Evolutionary conservation across 2,113 vertebrate genomes (phyloP).

Genomic region (Nansenia antarctica): DNA sequence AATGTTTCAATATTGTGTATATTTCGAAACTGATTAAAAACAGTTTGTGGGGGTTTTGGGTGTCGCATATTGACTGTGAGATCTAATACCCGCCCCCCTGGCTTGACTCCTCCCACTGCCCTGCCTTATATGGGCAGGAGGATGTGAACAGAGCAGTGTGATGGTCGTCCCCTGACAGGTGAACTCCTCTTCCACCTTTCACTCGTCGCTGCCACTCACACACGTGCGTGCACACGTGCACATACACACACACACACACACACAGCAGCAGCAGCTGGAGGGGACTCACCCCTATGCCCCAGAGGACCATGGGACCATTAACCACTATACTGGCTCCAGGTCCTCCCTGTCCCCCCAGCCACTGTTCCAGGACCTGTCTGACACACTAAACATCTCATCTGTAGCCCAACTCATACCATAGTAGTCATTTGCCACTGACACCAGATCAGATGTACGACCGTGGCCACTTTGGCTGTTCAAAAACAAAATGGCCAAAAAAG

Average conservation of each 20-base stretch:
- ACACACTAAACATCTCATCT: neutral
- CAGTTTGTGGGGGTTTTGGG: too few species aligned
- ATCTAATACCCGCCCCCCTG: neutral
- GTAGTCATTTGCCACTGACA: too few species aligned
- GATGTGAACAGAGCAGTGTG: neutral
- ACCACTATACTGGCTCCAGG: conserved; percentile 11
- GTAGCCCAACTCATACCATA: neutral
- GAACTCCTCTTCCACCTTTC: conserved; percentile 4
- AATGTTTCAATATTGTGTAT: too few species aligned
- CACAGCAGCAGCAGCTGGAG: too few species aligned
- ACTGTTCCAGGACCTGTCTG: neutral
- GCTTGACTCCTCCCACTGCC: neutral
- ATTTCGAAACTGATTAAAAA: too few species aligned
- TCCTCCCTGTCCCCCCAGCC: conserved; percentile 12
- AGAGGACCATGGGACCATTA: conserved; percentile 22
- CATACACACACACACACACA: conserved; percentile 5
- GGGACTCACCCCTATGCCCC: conserved; percentile 15
- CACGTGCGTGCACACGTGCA: too few species aligned
- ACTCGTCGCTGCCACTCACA: conserved; percentile 11
- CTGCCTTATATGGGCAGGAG: conserved; percentile 8
- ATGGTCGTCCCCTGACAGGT: neutral
- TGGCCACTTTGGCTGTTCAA: too few species aligned
- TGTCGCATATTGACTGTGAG: neutral
- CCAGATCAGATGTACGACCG: neutral
- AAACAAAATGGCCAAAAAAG: too few species aligned